Base-by-base conservation (phyloP, 2,113 vertebrate genomes). In the Antennarius striatus region DNA sequence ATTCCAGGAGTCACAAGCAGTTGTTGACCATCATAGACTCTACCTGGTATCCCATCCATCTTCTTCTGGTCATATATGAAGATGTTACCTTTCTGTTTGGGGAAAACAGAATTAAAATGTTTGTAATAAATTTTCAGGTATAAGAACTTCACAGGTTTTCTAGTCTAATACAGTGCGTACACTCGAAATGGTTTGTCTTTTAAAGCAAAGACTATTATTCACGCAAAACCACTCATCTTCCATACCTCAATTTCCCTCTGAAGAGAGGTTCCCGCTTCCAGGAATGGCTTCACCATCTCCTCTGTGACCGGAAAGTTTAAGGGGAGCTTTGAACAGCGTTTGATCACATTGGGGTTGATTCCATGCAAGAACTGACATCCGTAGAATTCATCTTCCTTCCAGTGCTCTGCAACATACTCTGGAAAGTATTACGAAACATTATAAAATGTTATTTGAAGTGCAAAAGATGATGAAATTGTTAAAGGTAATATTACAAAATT, bases 331-430 rank as follows among this genome's bases (percentile, higher is more conserved):
- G 74, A 90, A 77, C 96, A 98, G 40, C 88, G 87, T 64, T 53
- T 81, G 66, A 98, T 95, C 82, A 95, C 49, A 50, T 92, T 94
- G 0, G 97, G 95, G 82, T 98, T 97, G 80, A 90, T 88, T 13
- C 87, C 95, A 2, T 96, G 97, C 61, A 98, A 87, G 72, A 96
- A 95, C 91, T 97, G 96, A 82, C 82, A 95, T 22, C 96, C 96
- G 16, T 94, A 98, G 87, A 98, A 95, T 49, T 94, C 91, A 56
- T 98, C 96, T 43, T 93, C 90, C 0, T 75, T 82, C 88, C 88
- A 89, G 69, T 89, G 86, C 7, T 85, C 56, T 16, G 91, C 88
- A 43, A 96, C 94, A 1, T 95, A 95, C 65, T 95, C 96, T 98
- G 63, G 2, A 67, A 60, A 11, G 22, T 22, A 22, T 22, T 22